phyloP scores from a whole-genome alignment of 2,113 vertebrate species.

The Vulpes vulpes region DNA sequence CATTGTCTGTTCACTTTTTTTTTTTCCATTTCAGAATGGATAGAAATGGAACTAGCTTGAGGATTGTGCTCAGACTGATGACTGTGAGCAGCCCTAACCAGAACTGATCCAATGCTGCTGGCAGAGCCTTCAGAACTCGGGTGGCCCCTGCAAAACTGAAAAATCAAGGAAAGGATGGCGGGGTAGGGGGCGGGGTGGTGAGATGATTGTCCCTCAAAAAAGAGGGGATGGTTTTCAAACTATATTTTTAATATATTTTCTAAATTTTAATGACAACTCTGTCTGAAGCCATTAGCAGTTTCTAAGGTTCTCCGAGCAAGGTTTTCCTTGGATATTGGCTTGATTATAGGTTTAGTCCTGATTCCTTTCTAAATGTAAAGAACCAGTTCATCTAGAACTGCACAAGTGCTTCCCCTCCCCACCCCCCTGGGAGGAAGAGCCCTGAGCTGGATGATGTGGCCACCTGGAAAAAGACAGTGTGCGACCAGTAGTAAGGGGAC shows the following conservation, averaged over 20 bases:
- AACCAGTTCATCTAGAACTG: conserved; percentile 56
- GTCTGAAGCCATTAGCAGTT: conserved; percentile 53
- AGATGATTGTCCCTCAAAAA: conserved; percentile 10
- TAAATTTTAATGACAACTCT: conserved; percentile 67
- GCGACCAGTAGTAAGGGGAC: background rate
- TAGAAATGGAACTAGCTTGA: conserved; percentile 39
- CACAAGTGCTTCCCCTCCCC: background rate
- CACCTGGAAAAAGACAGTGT: background rate
- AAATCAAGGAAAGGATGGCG: background rate
- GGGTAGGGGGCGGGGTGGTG: background rate
- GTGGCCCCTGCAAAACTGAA: conserved; percentile 50
- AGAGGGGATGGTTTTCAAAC: conserved; percentile 71
- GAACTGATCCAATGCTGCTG: conserved; percentile 53
- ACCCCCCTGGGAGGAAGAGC: background rate
- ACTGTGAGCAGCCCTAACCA: background rate
- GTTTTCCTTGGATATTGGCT: conserved; percentile 60
- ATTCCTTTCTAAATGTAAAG: conserved; percentile 44
- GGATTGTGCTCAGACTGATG: conserved; percentile 54
- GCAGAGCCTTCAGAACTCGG: conserved; percentile 11
- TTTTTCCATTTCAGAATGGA: background rate
- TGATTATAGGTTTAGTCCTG: conserved; percentile 52
- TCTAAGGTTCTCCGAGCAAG: conserved; percentile 43
- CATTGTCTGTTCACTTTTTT: background rate
- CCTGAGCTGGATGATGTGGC: background rate
- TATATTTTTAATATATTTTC: conserved; percentile 45